Evolutionary conservation across 92 coral and sea anemone genomes (phyloP).

Genomic region (Siderastrea siderea): DNA sequence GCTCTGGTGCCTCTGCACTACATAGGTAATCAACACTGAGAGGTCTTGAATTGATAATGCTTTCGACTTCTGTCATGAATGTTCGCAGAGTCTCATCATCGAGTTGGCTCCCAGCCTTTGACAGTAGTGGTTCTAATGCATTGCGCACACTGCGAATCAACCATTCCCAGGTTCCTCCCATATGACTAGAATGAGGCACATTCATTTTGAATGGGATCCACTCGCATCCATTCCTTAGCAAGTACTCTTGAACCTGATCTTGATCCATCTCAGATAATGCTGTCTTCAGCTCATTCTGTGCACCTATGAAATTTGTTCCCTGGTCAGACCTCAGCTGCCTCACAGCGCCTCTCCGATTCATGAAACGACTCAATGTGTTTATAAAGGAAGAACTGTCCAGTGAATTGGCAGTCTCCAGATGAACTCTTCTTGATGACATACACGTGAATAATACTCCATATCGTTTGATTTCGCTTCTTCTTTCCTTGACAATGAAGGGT

Average conservation of each 20-base stretch:
- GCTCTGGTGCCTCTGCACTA: constrained; percentile 44
- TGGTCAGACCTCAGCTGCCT: constrained; percentile 40
- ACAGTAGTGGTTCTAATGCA: constrained; percentile 51
- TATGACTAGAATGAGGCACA: constrained; percentile 49
- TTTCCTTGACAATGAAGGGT: constrained; percentile 38
- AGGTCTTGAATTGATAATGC: constrained; percentile 69
- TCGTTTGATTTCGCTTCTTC: background rate
- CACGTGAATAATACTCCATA: constrained; percentile 51
- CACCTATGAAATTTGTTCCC: constrained; percentile 39
- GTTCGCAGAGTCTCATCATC: constrained; percentile 66
- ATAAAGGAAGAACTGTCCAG: constrained; percentile 36
- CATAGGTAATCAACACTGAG: constrained; percentile 37
- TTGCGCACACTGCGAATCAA: constrained; percentile 49
- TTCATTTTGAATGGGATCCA: constrained; percentile 41
- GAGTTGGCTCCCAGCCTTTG: constrained; percentile 33
- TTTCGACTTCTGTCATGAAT: constrained; percentile 64
- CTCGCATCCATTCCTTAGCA: constrained; percentile 17
- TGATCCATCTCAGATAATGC: constrained; percentile 34
- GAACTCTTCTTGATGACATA: background rate
- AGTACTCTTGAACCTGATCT: constrained; percentile 21
- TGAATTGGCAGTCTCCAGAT: constrained; percentile 10
- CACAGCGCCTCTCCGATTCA: background rate
- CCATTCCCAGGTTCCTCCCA: constrained; percentile 59
- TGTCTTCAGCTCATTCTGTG: constrained; percentile 16
- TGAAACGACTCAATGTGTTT: background rate